Evolutionary conservation across 2,113 vertebrate species (phyloP).

Genomic region (Bostrychus sinensis): DNA sequence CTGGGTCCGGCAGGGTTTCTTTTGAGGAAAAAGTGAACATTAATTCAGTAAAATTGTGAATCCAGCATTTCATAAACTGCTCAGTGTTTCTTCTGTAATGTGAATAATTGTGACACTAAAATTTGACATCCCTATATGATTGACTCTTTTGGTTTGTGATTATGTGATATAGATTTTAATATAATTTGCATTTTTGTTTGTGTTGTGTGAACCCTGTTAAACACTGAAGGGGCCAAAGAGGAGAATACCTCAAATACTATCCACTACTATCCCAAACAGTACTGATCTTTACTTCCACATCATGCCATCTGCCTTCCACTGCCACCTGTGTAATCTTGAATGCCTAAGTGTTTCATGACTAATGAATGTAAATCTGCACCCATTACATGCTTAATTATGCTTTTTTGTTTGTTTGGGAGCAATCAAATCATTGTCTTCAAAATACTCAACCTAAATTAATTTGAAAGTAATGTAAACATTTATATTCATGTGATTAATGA

Average conservation of each 20-base stretch:
- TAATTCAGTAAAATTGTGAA: too few species aligned
- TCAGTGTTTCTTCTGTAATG: too few species aligned
- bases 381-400: slow-evolving; percentile 18
- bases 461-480: slow-evolving; percentile 12
- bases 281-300: background rate
- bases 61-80: too few species aligned
- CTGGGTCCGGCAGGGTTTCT: too few species aligned
- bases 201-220: slow-evolving; percentile 28
- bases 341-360: slow-evolving; percentile 10
- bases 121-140: too few species aligned
- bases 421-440: background rate
- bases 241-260: slow-evolving; percentile 39
- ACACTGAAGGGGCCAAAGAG: slow-evolving; percentile 44
- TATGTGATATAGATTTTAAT: background rate
- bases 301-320: slow-evolving; percentile 15
- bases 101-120: too few species aligned
- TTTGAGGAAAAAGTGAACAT: too few species aligned
- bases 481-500: background rate
- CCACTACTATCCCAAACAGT: background rate
- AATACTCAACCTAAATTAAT: slow-evolving; percentile 6
- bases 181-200: background rate
- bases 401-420: background rate
- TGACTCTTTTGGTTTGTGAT: background rate
- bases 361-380: slow-evolving; percentile 24
- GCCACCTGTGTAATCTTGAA: slow-evolving; percentile 19